phyloP scores from a whole-genome alignment of 2,797 vertebrate genomes.

The Crax fasciolata region DNA sequence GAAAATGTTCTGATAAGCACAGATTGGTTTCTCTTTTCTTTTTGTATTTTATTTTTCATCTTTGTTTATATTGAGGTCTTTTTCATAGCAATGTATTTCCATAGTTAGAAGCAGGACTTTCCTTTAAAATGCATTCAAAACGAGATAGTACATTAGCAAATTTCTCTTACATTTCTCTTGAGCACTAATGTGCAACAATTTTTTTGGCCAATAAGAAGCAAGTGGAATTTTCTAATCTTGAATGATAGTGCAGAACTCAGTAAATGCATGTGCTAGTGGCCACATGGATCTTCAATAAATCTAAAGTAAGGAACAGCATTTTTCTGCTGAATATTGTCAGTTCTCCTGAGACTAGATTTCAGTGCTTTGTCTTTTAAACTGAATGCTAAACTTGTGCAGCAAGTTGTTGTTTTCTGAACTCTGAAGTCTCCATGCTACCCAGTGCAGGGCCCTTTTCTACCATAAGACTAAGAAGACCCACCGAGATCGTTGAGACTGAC shows the following conservation, averaged over 20 bases:
- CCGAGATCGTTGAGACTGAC: constrained; percentile 98
- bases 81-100: not conserved
- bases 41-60: not conserved
- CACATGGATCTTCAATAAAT: not conserved
- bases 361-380: not conserved
- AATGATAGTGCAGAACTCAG: not conserved
- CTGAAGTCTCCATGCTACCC: constrained; percentile 96
- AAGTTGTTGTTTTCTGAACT: constrained; percentile 77
- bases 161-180: not conserved
- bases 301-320: not conserved
- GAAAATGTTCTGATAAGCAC: not conserved
- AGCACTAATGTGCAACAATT: not conserved
- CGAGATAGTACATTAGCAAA: not conserved
- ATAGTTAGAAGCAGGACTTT: not conserved
- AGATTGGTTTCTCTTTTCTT: not conserved
- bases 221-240: not conserved
- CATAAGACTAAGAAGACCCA: constrained; percentile 97
- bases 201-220: not conserved
- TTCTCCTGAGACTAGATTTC: not conserved
- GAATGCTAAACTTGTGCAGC: not conserved
- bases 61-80: not conserved
- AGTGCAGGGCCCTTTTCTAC: constrained; percentile 97
- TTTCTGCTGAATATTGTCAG: not conserved
- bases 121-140: constrained; percentile 17
- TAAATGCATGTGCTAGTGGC: not conserved